Base-by-base conservation (phyloP, 2,797 vertebrate genomes). In the Poeciliopsis turneri region DNA sequence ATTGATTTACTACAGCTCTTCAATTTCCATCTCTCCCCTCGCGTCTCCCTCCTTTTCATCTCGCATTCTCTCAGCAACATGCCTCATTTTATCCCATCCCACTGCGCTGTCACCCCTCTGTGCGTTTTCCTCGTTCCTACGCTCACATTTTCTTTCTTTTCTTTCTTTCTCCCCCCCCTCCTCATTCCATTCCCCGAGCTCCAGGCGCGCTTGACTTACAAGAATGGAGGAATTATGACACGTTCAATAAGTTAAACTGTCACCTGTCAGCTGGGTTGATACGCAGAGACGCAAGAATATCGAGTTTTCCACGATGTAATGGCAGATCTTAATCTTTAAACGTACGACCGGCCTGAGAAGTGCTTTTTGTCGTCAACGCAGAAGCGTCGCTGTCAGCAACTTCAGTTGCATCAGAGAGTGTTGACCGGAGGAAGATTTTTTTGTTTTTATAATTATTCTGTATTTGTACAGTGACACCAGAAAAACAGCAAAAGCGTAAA, bases 1-100 rank as follows among this genome's bases (percentile, higher is more conserved):
- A 92, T 94, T 95, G 94, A 95, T 95, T 93, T 86, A 93, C 87
- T 91, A 80, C 90, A 90, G 90, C 88, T 89, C 90, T 84, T 85
- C 83, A 82, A 82, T 90, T 90, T 90, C 88, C 86, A 86, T 88
- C 73, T 84, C 86, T 74, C 80, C 69, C 80, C 49, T 51, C 76
- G 68, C 12, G 73, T 81, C 81, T 82, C 79, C 80, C 81, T 85
- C 86, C 69, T 82, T 84, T 68, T 82, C 82, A 81, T 73, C 59
- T 70, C 57, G 55, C 57, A 28, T 66, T 82, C 78, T 77, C 87
- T 90, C 84, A 81, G 66, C 78, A 51, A 87, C 84, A 83, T 74
- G 57, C 49, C 81, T 88, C 55, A 46, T 87, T 74, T 80, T 79
- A 80, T 84, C 76, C 81, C 82, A 77, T 79, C 77, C 81, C 72